phyloP scores from a whole-genome alignment of 2,888 invertebrate species.

The Prosopocoilus inquinatus region DNA sequence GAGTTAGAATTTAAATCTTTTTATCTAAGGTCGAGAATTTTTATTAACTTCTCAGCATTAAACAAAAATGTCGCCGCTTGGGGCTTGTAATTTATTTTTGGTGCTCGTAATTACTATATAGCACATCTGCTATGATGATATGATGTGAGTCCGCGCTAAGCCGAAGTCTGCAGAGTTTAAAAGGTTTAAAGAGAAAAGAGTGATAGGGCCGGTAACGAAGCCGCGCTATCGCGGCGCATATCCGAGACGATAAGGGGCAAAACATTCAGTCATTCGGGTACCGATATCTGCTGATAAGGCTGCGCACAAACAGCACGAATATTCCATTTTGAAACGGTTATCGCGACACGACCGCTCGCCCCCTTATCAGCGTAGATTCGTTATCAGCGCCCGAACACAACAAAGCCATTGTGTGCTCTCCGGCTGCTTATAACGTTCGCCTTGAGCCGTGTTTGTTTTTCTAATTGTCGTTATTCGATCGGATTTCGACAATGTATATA shows the following conservation, averaged over 20 bases:
- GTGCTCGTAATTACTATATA: no score
- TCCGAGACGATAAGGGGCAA: slow-evolving; percentile 23
- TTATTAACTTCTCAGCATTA: no score
- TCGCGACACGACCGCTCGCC: slow-evolving; percentile 46
- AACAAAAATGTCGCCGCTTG: no score
- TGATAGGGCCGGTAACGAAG: slow-evolving; percentile 14
- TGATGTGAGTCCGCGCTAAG: background rate
- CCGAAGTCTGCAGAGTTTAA: slow-evolving; percentile 1
- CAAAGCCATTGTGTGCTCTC: slow-evolving; percentile 42
- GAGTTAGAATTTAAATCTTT: no score
- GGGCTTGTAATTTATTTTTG: no score
- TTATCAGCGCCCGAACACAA: slow-evolving; percentile 44
- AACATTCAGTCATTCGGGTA: slow-evolving; percentile 42
- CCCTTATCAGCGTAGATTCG: slow-evolving; percentile 44
- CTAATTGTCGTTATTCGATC: slow-evolving; percentile 1
- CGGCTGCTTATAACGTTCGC: background rate
- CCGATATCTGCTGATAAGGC: slow-evolving; percentile 44
- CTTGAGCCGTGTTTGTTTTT: slow-evolving; percentile 5
- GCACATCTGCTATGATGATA: no score
- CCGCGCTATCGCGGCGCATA: slow-evolving; percentile 18
- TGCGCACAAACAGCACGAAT: slow-evolving; percentile 50
- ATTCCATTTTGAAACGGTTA: slow-evolving; percentile 52
- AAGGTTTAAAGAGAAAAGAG: background rate
- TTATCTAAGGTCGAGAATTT: no score
- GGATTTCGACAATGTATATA: background rate